Evolutionary conservation across 2,888 invertebrate species (phyloP).

Genomic region (Cephus rjabovi): DNA sequence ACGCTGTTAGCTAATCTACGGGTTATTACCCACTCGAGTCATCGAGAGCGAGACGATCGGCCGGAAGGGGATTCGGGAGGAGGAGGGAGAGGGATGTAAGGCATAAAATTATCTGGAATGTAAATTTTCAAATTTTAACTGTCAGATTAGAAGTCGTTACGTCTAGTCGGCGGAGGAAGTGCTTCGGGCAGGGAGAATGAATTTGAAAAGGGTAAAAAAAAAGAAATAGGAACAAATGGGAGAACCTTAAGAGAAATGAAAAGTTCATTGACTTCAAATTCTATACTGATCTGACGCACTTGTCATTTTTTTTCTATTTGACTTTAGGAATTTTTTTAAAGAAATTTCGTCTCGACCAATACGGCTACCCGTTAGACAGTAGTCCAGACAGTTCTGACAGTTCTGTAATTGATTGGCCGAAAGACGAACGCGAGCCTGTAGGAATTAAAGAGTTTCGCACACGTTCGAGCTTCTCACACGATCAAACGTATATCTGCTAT

Average conservation of each 20-base stretch:
- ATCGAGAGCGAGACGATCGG: background rate
- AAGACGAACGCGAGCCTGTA: constrained; percentile 27
- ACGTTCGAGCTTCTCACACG: background rate
- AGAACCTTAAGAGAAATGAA: background rate
- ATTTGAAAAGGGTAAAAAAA: background rate
- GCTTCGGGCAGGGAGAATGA: background rate
- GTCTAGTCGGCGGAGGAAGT: constrained; percentile 3
- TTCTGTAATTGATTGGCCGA: constrained; percentile 39
- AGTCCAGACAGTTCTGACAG: constrained; percentile 41
- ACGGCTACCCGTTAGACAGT: constrained; percentile 23
- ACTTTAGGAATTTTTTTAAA: background rate
- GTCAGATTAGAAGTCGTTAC: constrained; percentile 19
- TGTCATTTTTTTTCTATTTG: background rate
- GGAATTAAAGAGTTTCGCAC: background rate
- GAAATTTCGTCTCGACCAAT: constrained; percentile 3
- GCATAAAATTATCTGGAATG: constrained; percentile 20
- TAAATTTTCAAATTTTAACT: constrained; percentile 22
- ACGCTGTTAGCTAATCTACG: constrained; percentile 33
- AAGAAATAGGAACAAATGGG: constrained; percentile 7
- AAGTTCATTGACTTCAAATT: constrained; percentile 26
- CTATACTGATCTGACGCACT: constrained; percentile 10
- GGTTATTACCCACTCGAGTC: constrained; percentile 11
- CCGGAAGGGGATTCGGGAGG: background rate
- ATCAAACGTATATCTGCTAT: constrained; percentile 19
- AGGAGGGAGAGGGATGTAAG: background rate